A percentile compares a stretch with the other conserved stretches of the same genome.
phyloP scores from a whole-genome alignment of 2,888 invertebrate species.

The Drosophila histrio region DNA sequence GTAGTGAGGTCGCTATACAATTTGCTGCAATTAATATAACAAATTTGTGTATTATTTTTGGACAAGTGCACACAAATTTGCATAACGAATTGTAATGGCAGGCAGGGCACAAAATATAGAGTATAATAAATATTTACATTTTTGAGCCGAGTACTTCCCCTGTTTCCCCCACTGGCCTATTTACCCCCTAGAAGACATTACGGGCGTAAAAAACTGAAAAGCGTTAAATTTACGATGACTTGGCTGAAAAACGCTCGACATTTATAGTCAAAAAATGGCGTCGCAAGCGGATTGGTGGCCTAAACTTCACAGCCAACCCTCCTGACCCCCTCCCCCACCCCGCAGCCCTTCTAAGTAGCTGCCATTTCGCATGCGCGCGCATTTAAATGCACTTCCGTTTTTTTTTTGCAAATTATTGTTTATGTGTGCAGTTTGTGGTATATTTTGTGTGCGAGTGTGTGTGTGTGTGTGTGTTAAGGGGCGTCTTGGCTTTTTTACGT shows the following conservation, averaged over 20 bases:
- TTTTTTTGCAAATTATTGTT: slow-evolving; percentile 57
- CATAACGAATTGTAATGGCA: slow-evolving; percentile 59
- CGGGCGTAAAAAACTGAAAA: slow-evolving; percentile 51
- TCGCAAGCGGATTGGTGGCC: slow-evolving; percentile 38
- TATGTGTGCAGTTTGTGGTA: slow-evolving; percentile 27
- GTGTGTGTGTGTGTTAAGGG: slow-evolving; percentile 38
- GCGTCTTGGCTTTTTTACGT: slow-evolving; percentile 46
- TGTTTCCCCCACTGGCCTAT: neutral
- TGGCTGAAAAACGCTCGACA: slow-evolving; percentile 48
- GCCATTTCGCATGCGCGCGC: slow-evolving; percentile 80
- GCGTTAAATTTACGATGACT: slow-evolving; percentile 78
- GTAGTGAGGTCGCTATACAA: neutral
- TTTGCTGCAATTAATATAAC: slow-evolving; percentile 44
- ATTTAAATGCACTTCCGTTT: slow-evolving; percentile 79
- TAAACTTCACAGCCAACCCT: neutral
- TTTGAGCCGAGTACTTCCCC: slow-evolving; percentile 15
- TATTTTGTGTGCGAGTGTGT: slow-evolving; percentile 29
- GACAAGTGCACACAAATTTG: slow-evolving; percentile 55
- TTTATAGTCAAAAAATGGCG: slow-evolving; percentile 67
- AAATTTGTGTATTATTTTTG: slow-evolving; percentile 58
- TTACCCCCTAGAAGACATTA: neutral
- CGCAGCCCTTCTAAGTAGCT: slow-evolving; percentile 7
- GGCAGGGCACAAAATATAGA: slow-evolving; percentile 46
- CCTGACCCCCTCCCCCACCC: neutral
- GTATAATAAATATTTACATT: slow-evolving; percentile 74